Conservation (phyloP, 92 coral and sea anemone species). For the Epizoanthus scotinus region DNA sequence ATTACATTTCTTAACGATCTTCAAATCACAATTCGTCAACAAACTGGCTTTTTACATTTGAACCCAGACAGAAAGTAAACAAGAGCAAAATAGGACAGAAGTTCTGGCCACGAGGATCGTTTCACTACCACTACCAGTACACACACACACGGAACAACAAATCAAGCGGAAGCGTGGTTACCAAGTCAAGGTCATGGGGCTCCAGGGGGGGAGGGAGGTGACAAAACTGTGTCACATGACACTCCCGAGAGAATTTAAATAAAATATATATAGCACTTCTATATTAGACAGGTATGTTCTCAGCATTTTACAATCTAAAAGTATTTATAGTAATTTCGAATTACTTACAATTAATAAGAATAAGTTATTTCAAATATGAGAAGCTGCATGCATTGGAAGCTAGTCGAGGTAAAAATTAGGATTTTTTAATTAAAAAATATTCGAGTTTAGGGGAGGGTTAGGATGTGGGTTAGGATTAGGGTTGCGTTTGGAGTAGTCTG, state of each 20-base stretch:
- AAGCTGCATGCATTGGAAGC: too few relatives aligned
- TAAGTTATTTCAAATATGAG: too few relatives aligned
- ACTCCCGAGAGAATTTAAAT: background rate
- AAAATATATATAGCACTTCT: too few relatives aligned
- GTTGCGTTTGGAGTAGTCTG: too few relatives aligned
- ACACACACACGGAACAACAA: slow-evolving; percentile 47
- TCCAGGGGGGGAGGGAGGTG: slow-evolving; percentile 7
- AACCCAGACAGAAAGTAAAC: background rate
- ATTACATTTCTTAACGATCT: slow-evolving; percentile 19
- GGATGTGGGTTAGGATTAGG: too few relatives aligned
- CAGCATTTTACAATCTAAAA: too few relatives aligned
- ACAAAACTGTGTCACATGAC: slow-evolving; percentile 36
- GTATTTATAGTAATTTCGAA: too few relatives aligned
- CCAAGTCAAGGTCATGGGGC: slow-evolving; percentile 38
- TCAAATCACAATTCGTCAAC: background rate
- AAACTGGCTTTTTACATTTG: slow-evolving; percentile 23
- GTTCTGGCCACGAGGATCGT: slow-evolving; percentile 47
- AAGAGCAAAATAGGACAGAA: background rate
- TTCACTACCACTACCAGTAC: background rate
- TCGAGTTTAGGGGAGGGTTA: too few relatives aligned
- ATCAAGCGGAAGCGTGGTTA: slow-evolving; percentile 53
- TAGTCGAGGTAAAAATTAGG: too few relatives aligned
- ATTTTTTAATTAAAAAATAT: too few relatives aligned
- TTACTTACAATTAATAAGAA: too few relatives aligned
- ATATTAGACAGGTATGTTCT: too few relatives aligned